Base-by-base conservation (phyloP, 23 tunicate species). In the Trididemnum miniatum region DNA sequence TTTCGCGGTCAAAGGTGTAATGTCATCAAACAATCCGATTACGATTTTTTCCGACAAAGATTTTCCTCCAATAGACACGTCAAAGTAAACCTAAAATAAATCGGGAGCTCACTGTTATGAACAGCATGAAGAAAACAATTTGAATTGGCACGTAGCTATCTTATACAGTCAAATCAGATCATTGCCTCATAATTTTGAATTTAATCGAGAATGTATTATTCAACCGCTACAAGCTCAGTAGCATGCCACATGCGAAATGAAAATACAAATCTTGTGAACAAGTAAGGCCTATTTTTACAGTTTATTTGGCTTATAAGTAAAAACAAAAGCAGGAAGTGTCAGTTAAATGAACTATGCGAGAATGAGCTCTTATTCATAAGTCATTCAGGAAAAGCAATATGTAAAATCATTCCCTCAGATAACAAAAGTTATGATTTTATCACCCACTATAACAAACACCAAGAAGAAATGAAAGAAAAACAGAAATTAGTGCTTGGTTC, bases 1-100 rank as follows among this genome's bases (percentile, higher is more conserved):
- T 81, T 87, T 82, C 0, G 86, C 83, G 39, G 96, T 91, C 64
- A 69, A 81, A 2, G 91, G 96, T 40, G 85, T 74, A 9, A 34
- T 50, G 34, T 83, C 71, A 2, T 86, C 94, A 67, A 87, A 91
- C 32, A 87, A 71, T 18, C 87, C 87, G 65, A 82, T 86, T 1
- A 76, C 87, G 63, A 87, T 83, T 60, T 84, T 82, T 37, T 87
- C 92, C 20, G 35, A 5, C 3, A 38, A 62, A 31, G 65, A 0
- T 20, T 72, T 67, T 37, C 92, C 87, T 0, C 77, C 87, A 20
- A 87, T 82, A 12, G 88, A 79, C 1, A 87, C 74, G 26, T 87
- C 87, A 31, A 87, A 73, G 34, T 81, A 87, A 12, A 87, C 92
- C 76, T 71, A 24, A 63, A 63, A 63, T 9, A 49, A 9, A 49